A percentile compares a stretch with the other conserved stretches of the same genome.
phyloP scores from a whole-genome alignment of 2,888 invertebrate species.

The Pocota personata region DNA sequence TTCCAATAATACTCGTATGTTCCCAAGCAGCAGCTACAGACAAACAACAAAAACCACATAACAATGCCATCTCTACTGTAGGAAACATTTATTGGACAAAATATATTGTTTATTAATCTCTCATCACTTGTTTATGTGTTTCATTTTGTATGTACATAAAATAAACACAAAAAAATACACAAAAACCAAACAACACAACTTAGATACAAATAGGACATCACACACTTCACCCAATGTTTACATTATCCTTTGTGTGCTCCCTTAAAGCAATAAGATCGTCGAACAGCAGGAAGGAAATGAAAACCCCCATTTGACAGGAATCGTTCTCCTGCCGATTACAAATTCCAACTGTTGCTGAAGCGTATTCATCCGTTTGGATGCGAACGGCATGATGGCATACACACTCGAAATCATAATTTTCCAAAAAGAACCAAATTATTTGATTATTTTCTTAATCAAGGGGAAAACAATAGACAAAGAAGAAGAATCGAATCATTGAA shows the following conservation, averaged over 20 bases:
- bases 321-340: slow-evolving; percentile 38
- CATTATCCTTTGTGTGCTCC: slow-evolving; percentile 39
- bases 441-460: slow-evolving; percentile 70
- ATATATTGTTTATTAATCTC: slow-evolving; percentile 60
- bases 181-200: slow-evolving; percentile 26
- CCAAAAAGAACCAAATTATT: slow-evolving; percentile 51
- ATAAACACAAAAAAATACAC: slow-evolving; percentile 61
- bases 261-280: slow-evolving; percentile 16
- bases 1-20: neutral
- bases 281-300: slow-evolving; percentile 59
- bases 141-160: slow-evolving; percentile 41
- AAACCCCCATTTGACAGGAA: slow-evolving; percentile 49
- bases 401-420: slow-evolving; percentile 34
- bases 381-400: neutral
- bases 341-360: slow-evolving; percentile 58
- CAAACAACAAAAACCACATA: too few relatives aligned
- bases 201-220: slow-evolving; percentile 36
- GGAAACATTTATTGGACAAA: slow-evolving; percentile 12
- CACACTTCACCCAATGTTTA: slow-evolving; percentile 50
- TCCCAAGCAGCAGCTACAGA: neutral
- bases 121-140: slow-evolving; percentile 58
- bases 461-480: slow-evolving; percentile 63
- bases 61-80: neutral
- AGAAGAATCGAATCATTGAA: slow-evolving; percentile 47
- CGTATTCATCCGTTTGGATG: slow-evolving; percentile 1